Conservation (phyloP, 2,797 vertebrate genomes). For the Lophura swinhoii region DNA sequence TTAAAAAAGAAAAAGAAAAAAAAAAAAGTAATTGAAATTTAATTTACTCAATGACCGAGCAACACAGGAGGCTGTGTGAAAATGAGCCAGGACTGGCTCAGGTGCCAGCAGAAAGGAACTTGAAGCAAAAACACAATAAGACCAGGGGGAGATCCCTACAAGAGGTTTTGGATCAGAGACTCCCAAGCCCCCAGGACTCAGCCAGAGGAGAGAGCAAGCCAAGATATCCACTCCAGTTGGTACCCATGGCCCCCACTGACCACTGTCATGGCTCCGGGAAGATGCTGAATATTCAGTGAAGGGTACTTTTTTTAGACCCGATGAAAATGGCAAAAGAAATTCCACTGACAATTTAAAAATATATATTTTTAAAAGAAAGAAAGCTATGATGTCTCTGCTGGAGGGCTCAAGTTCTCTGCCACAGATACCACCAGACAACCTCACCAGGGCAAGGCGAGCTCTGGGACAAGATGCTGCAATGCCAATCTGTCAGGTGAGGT, state of each 20-base stretch:
- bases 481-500: background rate
- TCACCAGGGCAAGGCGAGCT: background rate
- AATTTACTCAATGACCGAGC: conserved; percentile 31
- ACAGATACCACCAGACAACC: background rate
- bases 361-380: background rate
- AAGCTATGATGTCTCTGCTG: background rate
- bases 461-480: background rate
- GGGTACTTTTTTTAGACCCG: background rate
- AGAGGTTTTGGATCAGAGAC: background rate
- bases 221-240: background rate
- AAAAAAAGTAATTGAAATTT: conserved; percentile 60
- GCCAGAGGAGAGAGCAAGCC: background rate
- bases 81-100: background rate
- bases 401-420: background rate
- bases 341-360: background rate
- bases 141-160: background rate
- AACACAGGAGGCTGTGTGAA: background rate
- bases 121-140: background rate
- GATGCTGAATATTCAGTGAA: conserved; percentile 41
- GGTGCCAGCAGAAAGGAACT: background rate
- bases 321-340: conserved; percentile 64
- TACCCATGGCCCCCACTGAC: background rate
- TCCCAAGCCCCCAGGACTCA: background rate
- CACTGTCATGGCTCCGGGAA: background rate
- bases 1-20: background rate